Percentiles rank a stretch among this genome's conserved stretches.
Evolutionary conservation across 2,113 vertebrate species (phyloP).

Genomic region (Sciurus niger): DNA sequence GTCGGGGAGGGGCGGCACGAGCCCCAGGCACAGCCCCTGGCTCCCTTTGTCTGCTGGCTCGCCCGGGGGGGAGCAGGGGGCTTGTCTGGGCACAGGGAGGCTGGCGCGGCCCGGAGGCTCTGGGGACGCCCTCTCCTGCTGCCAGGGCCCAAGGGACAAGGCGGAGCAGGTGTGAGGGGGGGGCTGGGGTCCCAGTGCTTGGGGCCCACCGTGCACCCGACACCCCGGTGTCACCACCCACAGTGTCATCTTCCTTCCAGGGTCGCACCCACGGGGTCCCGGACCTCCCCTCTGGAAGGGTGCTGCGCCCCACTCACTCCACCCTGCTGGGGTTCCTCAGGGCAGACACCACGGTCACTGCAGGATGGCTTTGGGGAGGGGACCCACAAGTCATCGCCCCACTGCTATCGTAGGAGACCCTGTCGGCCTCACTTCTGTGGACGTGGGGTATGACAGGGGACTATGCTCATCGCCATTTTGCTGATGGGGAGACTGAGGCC

Average conservation of each 20-base stretch:
- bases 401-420: neutral
- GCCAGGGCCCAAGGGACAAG: too few relatives aligned
- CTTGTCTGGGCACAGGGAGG: conserved; percentile 76
- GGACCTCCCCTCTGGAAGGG: neutral
- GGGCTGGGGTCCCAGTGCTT: conserved; percentile 5
- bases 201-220: neutral
- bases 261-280: neutral
- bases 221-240: neutral
- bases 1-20: conserved; percentile 83
- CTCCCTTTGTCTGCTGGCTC: conserved; percentile 83
- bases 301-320: neutral
- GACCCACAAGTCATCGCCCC: neutral
- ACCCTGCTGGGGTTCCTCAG: neutral
- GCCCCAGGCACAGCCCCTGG: conserved; percentile 78
- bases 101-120: conserved; percentile 45
- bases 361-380: neutral
- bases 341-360: neutral
- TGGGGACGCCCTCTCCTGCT: neutral
- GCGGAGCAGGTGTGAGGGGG: conserved; percentile 62
- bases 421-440: neutral
- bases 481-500: conserved; percentile 19
- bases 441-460: neutral
- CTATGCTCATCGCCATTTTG: neutral
- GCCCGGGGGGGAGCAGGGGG: neutral
- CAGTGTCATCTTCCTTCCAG: neutral